Base-by-base conservation (phyloP, 2,113 vertebrate species). In the Oreochromis spilurus region DNA sequence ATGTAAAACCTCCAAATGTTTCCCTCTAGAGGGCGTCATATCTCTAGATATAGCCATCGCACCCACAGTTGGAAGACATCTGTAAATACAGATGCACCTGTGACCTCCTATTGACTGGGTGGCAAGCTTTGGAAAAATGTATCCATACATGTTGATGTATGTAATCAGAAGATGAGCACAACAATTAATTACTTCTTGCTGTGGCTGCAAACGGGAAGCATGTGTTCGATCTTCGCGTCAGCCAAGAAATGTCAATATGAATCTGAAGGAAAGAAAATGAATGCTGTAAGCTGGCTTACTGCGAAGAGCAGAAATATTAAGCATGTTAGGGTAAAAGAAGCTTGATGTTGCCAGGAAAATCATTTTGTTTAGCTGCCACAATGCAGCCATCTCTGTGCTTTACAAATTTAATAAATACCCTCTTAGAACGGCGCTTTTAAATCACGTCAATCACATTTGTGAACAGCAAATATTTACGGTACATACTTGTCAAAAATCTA, bases 21-120 rank as follows among this genome's bases (percentile, higher is more conserved):
- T 19, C 8, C 87, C 93, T 84, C 77, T 87, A 94, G 94, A 92
- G 91, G 94, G 91, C n/a, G 85, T 55, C 83, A 52, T n/a, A 83
- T 58, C 16, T 84, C 78, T 43, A 91, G 87, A 57, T 70, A 90
- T 91, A 9, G 26, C 70, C 19, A 19, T 40, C 2, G 9, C 24
- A 5, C 6, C 5, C 60, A 26, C 52, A 9, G 53, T 58, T 29
- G 50, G 57, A 87, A 75, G 83, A 89, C 92, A 92, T 92, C 89
- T 93, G 82, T 38, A 31, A 84, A 82, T 87, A 57, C 53, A 62
- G 90, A 89, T 72, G 91, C 92, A 94, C 93, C 94, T 94, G 92
- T 93, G 92, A 93, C 93, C 90, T 89, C 88, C 82, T 81, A 84
- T 86, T 81, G 82, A 82, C 85, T 84, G 12, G 9, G 21, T 85